Percentiles rank a stretch among this genome's conserved stretches.
Evolutionary conservation across 1,140 invertebrate genomes (phyloP).

Genomic region (Plectus sambesii): DNA sequence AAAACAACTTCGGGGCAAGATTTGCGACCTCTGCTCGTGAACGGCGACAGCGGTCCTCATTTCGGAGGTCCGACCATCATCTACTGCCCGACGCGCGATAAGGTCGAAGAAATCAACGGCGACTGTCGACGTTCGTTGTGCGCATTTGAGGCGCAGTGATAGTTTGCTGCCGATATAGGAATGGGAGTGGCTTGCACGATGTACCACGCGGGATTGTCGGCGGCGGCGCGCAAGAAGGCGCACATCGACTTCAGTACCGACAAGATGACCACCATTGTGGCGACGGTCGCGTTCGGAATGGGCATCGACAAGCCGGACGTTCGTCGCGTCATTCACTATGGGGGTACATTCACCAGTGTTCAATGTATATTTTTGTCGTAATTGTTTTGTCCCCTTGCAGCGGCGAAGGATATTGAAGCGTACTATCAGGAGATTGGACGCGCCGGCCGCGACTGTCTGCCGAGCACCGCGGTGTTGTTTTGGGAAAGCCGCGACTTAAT

Average conservation of each 20-base stretch:
- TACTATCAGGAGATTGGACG: constrained; percentile 80
- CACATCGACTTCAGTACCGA: constrained; percentile 18
- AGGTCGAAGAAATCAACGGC: constrained; percentile 58
- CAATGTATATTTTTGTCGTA: background rate
- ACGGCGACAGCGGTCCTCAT: constrained; percentile 29
- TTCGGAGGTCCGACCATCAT: constrained; percentile 63
- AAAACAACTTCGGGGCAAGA: constrained; percentile 45
- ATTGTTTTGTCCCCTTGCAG: constrained; percentile 13
- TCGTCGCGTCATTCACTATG: constrained; percentile 46
- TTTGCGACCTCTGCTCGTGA: constrained; percentile 48
- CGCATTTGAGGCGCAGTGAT: too few species aligned
- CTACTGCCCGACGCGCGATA: constrained; percentile 74
- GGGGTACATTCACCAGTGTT: too few species aligned
- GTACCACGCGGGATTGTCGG: constrained; percentile 22
- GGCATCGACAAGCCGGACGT: constrained; percentile 50
- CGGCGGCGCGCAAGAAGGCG: constrained; percentile 10
- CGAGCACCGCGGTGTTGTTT: constrained; percentile 39
- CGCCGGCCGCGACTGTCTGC: constrained; percentile 65
- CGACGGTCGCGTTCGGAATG: constrained; percentile 50
- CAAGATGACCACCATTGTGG: constrained; percentile 39
- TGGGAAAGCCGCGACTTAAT: constrained; percentile 35
- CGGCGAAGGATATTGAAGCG: constrained; percentile 63
- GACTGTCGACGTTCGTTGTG: constrained; percentile 2
- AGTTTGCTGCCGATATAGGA: constrained; percentile 4
- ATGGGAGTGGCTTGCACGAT: constrained; percentile 16